Evolutionary conservation across 2,113 vertebrate species (phyloP).

Genomic region (Pygoscelis adeliae): DNA sequence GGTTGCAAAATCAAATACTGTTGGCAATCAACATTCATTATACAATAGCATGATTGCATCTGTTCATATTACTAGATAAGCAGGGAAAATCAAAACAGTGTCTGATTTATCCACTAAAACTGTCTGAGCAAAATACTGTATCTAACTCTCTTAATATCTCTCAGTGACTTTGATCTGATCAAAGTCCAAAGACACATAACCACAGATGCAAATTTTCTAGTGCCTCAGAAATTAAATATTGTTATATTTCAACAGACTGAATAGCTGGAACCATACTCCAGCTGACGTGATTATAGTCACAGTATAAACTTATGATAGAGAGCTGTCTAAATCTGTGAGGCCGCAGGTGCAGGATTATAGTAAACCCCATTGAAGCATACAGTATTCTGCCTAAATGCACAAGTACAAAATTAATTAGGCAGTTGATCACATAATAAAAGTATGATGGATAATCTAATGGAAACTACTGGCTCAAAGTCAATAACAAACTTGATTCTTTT

Average conservation of each 20-base stretch:
- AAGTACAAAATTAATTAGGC: conserved; percentile 83
- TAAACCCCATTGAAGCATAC: conserved; percentile 76
- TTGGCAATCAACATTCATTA: conserved; percentile 82
- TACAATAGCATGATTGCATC: conserved; percentile 81
- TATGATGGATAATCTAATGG: conserved; percentile 77
- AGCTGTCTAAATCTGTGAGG: conserved; percentile 76
- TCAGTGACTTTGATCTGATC: conserved; percentile 80
- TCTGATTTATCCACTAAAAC: conserved; percentile 78
- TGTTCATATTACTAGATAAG: conserved; percentile 82
- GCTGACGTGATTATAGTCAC: conserved; percentile 76
- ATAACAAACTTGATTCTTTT: conserved; percentile 74
- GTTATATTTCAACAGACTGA: conserved; percentile 72
- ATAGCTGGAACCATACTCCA: conserved; percentile 66
- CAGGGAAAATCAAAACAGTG: conserved; percentile 77
- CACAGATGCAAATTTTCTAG: conserved; percentile 78
- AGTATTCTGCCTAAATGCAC: conserved; percentile 75
- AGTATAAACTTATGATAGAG: conserved; percentile 70
- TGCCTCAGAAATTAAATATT: conserved; percentile 76
- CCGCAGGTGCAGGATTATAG: conserved; percentile 82
- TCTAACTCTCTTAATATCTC: conserved; percentile 78
- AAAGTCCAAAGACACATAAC: conserved; percentile 79
- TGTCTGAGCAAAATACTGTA: conserved; percentile 81
- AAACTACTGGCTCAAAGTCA: conserved; percentile 75
- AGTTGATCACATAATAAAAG: conserved; percentile 82
- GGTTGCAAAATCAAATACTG: conserved; percentile 78